These are phyloP conservation scores for Aphidius ervi DNA, from an alignment of 1,140 invertebrate genomes.

Conservation along the genomic window DNA sequence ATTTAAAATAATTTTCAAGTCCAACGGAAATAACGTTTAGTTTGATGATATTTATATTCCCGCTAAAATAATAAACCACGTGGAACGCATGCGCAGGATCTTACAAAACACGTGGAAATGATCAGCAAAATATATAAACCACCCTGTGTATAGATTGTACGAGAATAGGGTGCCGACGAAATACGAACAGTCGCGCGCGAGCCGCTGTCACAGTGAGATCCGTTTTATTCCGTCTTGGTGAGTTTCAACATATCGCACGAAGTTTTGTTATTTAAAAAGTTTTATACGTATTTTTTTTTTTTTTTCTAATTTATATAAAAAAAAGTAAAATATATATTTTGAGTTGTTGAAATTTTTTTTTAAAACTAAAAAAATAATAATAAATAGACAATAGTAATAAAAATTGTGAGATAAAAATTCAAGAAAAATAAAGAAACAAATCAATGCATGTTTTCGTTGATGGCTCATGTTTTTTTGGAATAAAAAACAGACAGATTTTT, in stretches of 20 bases:
- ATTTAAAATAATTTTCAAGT: no score
- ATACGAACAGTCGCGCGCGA: slow-evolving; percentile 48
- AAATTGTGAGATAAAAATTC: no score
- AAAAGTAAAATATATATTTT: no score
- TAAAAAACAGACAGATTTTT: no score
- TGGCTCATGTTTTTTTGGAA: no score
- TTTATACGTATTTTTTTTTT: background rate
- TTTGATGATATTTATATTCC: slow-evolving; percentile 4
- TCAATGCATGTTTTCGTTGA: no score
- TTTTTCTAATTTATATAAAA: no score
- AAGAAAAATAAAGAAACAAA: no score
- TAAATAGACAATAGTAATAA: no score
- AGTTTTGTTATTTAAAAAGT: background rate
- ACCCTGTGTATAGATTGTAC: slow-evolving; percentile 18
- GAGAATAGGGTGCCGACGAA: slow-evolving; percentile 25
- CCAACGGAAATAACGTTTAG: no score
- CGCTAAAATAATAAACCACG: slow-evolving; percentile 27
- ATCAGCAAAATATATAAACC: slow-evolving; percentile 1
- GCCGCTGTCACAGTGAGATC: slow-evolving; percentile 46
- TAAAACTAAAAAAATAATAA: no score
- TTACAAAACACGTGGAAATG: slow-evolving; percentile 28
- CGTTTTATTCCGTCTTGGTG: slow-evolving; percentile 28
- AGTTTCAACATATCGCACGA: slow-evolving; percentile 2
- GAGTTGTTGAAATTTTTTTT: no score
- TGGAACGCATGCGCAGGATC: slow-evolving; percentile 30